Evolutionary conservation across 2,113 vertebrate genomes (phyloP).

Genomic region (Datnioides undecimradiatus): DNA sequence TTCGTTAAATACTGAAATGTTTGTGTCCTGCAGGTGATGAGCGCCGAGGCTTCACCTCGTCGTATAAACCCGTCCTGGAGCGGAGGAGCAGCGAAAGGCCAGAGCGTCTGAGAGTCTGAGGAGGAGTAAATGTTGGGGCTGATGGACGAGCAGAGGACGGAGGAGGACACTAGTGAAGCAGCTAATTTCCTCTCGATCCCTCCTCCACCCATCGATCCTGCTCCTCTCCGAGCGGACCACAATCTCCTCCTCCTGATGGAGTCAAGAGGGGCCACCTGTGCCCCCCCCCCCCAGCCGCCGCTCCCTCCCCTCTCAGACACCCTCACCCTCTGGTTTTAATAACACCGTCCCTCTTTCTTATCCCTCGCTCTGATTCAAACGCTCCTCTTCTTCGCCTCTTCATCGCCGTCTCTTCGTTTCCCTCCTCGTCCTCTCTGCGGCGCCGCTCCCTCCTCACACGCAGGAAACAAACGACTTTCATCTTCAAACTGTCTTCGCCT

Average conservation of each 20-base stretch:
- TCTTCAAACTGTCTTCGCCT: conserved; percentile 20
- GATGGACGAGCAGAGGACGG: conserved; percentile 10
- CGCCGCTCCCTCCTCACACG: neutral
- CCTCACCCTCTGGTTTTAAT: conserved; percentile 4
- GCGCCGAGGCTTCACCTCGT: no score
- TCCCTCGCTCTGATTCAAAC: neutral
- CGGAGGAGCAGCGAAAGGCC: no score
- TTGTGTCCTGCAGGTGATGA: no score
- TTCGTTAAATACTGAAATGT: no score
- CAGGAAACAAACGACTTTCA: conserved; percentile 35
- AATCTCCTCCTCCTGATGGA: conserved; percentile 63
- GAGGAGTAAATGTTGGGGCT: neutral
- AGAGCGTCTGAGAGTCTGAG: no score
- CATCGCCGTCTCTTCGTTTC: conserved; percentile 6
- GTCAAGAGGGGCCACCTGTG: conserved; percentile 65
- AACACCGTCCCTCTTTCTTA: conserved; percentile 7
- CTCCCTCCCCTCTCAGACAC: conserved; percentile 24
- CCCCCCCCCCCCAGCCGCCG: neutral
- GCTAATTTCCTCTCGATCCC: conserved; percentile 39
- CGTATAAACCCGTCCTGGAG: no score
- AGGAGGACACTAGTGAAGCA: conserved; percentile 24
- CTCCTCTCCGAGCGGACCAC: conserved; percentile 8
- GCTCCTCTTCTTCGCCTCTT: neutral
- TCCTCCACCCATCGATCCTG: conserved; percentile 46
- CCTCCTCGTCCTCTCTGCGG: neutral